These are phyloP conservation scores for Pararge aegeria DNA, from an alignment of 1,140 invertebrate species.

Conservation along the genomic window DNA sequence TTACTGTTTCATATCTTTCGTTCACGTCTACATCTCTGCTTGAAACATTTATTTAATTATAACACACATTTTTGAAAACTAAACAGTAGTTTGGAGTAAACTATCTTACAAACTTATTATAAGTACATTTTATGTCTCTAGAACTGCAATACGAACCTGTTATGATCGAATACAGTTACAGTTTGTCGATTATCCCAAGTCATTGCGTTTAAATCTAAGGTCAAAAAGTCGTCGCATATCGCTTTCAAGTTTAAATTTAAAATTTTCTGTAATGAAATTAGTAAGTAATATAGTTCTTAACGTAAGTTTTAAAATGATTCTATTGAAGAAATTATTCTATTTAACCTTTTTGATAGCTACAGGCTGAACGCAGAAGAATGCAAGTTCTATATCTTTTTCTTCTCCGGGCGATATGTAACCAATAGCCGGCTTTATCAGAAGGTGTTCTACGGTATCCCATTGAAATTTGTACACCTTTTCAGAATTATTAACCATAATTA, in stretches of 20 bases:
- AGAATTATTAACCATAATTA: constrained; percentile 68
- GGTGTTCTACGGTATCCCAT: constrained; percentile 48
- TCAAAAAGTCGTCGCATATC: constrained; percentile 55
- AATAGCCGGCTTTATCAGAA: constrained; percentile 56
- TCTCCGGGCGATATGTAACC: constrained; percentile 69
- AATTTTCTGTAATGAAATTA: constrained; percentile 29
- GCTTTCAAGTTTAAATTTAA: constrained; percentile 33
- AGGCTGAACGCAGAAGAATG: constrained; percentile 54
- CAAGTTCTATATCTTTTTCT: constrained; percentile 72
- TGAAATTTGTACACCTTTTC: constrained; percentile 68
- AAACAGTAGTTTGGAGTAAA: too few species aligned
- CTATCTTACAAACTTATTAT: background rate
- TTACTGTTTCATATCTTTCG: constrained; percentile 44
- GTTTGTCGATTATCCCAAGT: constrained; percentile 69
- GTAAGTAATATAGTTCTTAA: too few species aligned
- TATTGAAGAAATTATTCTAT: too few species aligned
- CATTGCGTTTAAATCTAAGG: constrained; percentile 46
- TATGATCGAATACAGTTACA: constrained; percentile 53
- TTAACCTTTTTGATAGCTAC: constrained; percentile 58
- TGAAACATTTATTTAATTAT: background rate
- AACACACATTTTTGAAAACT: background rate
- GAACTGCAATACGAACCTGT: constrained; percentile 39
- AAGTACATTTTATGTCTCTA: background rate
- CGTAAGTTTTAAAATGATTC: too few species aligned
- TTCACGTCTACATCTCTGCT: constrained; percentile 48